These are phyloP conservation scores for Hystrix cristata DNA, from an alignment of 2,113 vertebrate genomes.

Conservation along the genomic window DNA sequence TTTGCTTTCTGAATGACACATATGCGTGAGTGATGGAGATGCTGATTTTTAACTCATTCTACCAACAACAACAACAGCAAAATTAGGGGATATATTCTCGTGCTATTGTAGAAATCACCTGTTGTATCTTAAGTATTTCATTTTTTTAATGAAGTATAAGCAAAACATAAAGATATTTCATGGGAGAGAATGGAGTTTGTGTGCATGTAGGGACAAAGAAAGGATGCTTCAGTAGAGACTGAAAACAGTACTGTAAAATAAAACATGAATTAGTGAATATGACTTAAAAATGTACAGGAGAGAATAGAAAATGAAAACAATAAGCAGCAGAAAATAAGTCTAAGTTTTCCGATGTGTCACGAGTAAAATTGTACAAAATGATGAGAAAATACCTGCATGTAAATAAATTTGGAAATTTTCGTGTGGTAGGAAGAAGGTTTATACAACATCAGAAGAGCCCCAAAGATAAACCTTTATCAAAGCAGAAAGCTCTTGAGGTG, in stretches of 20 bases:
- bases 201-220: neutral
- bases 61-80: neutral
- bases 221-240: neutral
- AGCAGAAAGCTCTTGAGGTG: neutral
- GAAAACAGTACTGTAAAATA: neutral
- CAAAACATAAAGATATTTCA: neutral
- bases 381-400: neutral
- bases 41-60: neutral
- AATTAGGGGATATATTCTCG: neutral
- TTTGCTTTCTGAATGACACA: neutral
- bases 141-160: neutral
- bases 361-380: neutral
- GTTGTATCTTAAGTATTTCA: neutral
- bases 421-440: neutral
- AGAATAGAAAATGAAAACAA: neutral
- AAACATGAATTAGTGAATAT: conserved; percentile 31
- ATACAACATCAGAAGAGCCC: neutral
- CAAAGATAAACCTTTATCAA: neutral
- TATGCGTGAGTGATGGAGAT: neutral
- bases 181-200: neutral
- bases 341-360: neutral
- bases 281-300: neutral
- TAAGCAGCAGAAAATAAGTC: neutral
- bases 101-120: neutral
- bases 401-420: neutral